Conservation (phyloP, 2,797 vertebrate genomes). For the Myripristis murdjan region DNA sequence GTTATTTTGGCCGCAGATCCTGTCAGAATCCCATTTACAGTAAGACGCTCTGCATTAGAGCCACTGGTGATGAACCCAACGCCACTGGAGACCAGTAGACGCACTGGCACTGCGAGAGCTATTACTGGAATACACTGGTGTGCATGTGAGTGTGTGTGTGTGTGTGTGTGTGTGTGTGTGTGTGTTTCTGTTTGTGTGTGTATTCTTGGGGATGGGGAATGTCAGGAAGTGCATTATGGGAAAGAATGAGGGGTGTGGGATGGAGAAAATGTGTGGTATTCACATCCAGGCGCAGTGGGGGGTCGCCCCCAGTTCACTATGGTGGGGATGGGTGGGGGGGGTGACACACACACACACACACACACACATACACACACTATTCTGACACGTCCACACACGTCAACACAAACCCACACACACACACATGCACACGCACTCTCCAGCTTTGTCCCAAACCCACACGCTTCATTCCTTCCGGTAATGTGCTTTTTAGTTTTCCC, state of each 20-base stretch:
- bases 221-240: conserved; percentile 69
- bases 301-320: not conserved
- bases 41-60: not conserved
- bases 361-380: conserved; percentile 10
- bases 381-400: too few species aligned
- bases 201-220: not conserved
- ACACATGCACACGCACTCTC: too few species aligned
- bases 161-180: conserved; percentile 19
- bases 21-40: not conserved
- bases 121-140: conserved; percentile 41
- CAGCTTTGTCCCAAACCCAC: too few species aligned
- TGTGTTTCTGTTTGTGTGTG: not conserved
- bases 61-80: conserved; percentile 13
- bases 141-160: conserved; percentile 30
- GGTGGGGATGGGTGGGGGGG: conserved; percentile 15
- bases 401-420: not conserved
- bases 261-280: conserved; percentile 65
- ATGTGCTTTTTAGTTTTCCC: too few species aligned
- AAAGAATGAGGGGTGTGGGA: conserved; percentile 55
- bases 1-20: too few species aligned
- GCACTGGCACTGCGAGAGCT: conserved; percentile 49
- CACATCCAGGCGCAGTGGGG: conserved; percentile 33
- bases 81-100: conserved; percentile 40
- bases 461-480: too few species aligned
- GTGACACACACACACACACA: conserved; percentile 5